These are phyloP conservation scores for Halichoerus grypus DNA, from an alignment of 2,113 vertebrate genomes.

Conservation along the genomic window DNA sequence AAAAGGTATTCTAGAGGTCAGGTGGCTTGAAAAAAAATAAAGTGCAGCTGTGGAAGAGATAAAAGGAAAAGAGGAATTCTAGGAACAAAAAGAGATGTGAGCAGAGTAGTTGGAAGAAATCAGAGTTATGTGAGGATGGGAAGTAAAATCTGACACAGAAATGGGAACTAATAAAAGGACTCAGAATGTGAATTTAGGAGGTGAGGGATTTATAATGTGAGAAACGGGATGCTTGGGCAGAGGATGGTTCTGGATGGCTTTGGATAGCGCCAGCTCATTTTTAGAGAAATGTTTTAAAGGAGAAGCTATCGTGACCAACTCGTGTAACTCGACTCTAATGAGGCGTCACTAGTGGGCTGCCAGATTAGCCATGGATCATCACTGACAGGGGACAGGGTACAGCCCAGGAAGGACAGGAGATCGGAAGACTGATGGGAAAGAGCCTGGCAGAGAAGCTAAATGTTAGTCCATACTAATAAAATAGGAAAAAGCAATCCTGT, in stretches of 20 bases:
- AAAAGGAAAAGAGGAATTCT: background rate
- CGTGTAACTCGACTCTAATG: background rate
- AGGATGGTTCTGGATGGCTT: background rate
- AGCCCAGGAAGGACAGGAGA: background rate
- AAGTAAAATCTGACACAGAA: slow-evolving; percentile 24
- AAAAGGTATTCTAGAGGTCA: background rate
- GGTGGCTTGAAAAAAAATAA: background rate
- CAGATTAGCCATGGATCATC: background rate
- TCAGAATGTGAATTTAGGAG: background rate
- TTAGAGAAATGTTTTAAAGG: background rate
- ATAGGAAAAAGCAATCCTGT: background rate
- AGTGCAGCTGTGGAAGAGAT: background rate
- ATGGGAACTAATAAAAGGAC: background rate
- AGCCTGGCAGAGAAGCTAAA: background rate
- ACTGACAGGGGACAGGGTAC: background rate
- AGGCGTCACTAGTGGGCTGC: background rate
- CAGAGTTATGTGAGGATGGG: background rate
- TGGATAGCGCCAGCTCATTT: background rate
- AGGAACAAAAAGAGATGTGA: background rate
- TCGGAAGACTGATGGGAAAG: background rate
- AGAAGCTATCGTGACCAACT: background rate
- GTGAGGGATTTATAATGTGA: background rate
- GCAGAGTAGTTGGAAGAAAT: background rate
- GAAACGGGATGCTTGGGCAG: slow-evolving; percentile 1
- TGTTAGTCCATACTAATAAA: background rate